Percentiles rank a stretch among this genome's conserved stretches.
Conservation (phyloP, 1,140 invertebrate genomes). For the Gonioctena quinquepunctata region DNA sequence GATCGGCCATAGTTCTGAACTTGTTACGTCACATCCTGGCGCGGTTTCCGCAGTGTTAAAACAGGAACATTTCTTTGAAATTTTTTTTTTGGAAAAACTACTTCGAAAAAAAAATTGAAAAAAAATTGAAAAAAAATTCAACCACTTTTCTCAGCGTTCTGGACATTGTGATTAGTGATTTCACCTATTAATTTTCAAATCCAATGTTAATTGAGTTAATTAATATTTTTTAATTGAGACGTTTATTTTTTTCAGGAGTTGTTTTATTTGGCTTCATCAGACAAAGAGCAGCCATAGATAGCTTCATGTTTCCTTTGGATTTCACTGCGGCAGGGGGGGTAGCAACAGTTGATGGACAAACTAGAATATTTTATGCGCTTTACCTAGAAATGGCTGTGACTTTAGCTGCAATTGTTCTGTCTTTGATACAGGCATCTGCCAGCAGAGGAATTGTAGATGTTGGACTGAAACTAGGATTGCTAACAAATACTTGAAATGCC, state of each 20-base stretch:
- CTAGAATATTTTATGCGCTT: constrained; percentile 67
- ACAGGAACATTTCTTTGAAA: too few relatives aligned
- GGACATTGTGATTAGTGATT: too few relatives aligned
- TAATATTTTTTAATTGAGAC: too few relatives aligned
- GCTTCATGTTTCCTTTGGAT: constrained; percentile 68
- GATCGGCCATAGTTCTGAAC: too few relatives aligned
- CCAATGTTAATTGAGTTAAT: too few relatives aligned
- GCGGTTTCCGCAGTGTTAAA: too few relatives aligned
- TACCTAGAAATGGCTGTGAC: constrained; percentile 71
- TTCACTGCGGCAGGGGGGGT: constrained; percentile 72
- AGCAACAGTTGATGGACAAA: constrained; percentile 61
- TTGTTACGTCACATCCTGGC: too few relatives aligned
- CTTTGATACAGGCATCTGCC: constrained; percentile 63
- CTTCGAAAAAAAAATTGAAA: too few relatives aligned
- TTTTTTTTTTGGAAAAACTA: too few relatives aligned
- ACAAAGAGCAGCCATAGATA: constrained; percentile 59
- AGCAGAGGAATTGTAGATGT: constrained; percentile 61
- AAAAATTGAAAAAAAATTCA: too few relatives aligned
- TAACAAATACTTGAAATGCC: constrained; percentile 57
- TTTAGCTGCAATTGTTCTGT: constrained; percentile 63
- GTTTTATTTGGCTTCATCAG: constrained; percentile 65
- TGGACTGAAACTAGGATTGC: constrained; percentile 60
- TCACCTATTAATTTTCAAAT: too few relatives aligned
- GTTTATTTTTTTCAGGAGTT: constrained; percentile 54
- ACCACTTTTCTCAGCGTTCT: too few relatives aligned